Evolutionary conservation across 2,888 invertebrate genomes (phyloP), one percentile per base, ranked within the genome.

Genomic region (Plusia festucae): DNA sequence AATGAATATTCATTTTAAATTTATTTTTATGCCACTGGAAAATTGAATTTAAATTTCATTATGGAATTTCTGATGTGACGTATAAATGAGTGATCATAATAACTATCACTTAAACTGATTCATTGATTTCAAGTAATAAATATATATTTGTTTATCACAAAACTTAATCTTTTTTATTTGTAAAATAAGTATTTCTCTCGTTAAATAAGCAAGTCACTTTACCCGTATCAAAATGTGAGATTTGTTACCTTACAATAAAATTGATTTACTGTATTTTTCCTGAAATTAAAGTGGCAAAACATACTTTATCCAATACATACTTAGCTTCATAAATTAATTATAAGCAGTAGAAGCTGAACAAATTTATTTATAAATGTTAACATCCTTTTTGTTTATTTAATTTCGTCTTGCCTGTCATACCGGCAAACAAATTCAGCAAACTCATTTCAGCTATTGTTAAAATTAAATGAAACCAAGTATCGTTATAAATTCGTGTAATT

Each of bases 1-100:
- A 40, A 53, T 59, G 57, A 68, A 76, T 76, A 68, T 79, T 72
- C 15, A 72, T 65, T 67, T 61, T 16, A 32, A 59, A 72, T 54
- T 55, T 64, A 67, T 51, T 73, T 60, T 52, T n/a, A 40, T 44
- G 13, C 18, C 13, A 53, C 15, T 20, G 11, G 15, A 0, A 4
- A 57, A 72, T 60, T 76, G 30, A 65, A 65, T 49, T 49, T 20
- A 49, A 49, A 49, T 18, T 18, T 20, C 46, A 20, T 4, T 8
- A 49, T 49, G 20, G 46, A 49, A 18, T 18, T 18, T 49, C 20
- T 49, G 4, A 49, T 49, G 18, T 20, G 46, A 20, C 9, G 11
- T 20, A 11, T 49, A 20, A 20, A 11, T 18, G 16, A 20, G 4
- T 20, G 46, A 49, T 18, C 11, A 20, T 40, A 20, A 18, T 49